Percentiles rank a stretch among this genome's conserved stretches.
Evolutionary conservation across 1,140 invertebrate species (phyloP).

Genomic region (Meloidogyne hapla): DNA sequence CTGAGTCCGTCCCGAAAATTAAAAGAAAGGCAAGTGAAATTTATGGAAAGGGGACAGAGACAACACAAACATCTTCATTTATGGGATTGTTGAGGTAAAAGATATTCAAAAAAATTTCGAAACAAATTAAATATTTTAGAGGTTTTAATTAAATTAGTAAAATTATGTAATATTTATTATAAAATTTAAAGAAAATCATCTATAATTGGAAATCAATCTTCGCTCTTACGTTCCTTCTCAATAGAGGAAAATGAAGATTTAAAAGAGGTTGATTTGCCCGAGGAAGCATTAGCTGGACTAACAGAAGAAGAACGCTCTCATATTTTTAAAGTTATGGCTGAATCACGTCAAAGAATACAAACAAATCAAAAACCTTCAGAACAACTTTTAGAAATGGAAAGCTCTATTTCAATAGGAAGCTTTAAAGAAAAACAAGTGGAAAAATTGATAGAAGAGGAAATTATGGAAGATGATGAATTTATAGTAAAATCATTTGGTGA

Average conservation of each 20-base stretch:
- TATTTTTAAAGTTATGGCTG: slow-evolving; percentile 39
- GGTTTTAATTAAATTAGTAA: too few species aligned
- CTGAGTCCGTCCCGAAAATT: background rate
- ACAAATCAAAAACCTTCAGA: slow-evolving; percentile 1
- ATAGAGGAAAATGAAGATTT: background rate
- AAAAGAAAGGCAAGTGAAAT: background rate
- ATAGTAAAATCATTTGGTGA: background rate
- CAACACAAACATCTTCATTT: background rate
- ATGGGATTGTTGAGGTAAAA: background rate
- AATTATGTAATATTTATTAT: too few species aligned
- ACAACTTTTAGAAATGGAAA: too few species aligned
- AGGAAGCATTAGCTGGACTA: slow-evolving; percentile 36
- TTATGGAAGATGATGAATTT: background rate
- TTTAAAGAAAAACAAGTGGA: too few species aligned
- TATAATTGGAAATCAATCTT: background rate
- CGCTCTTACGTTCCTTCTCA: too few species aligned
- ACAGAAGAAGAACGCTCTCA: slow-evolving; percentile 40
- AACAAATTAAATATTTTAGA: too few species aligned
- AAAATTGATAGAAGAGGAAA: background rate
- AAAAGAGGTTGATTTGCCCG: slow-evolving; percentile 28
- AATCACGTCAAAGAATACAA: slow-evolving; percentile 19
- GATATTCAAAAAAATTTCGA: too few species aligned
- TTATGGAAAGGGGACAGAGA: background rate
- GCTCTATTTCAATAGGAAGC: too few species aligned
- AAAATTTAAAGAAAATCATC: background rate